Conservation (phyloP, 2,888 invertebrate species). For the Iselma pallidipennis region DNA sequence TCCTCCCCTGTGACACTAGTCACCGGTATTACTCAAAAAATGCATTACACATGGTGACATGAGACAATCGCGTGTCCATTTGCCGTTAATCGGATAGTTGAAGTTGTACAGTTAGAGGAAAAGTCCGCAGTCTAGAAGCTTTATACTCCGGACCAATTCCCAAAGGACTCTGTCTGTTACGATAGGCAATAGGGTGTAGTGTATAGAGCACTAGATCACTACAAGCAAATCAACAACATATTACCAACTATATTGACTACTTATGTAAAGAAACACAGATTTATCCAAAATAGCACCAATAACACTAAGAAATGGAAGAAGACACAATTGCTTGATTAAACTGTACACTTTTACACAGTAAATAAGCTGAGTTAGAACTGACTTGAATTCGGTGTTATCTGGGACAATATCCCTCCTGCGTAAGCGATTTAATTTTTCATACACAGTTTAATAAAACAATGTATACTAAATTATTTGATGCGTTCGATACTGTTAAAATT, state of each 20-base stretch:
- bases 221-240: no score
- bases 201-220: no score
- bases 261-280: no score
- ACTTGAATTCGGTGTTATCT: constrained; percentile 16
- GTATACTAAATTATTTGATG: neutral
- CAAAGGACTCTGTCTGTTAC: neutral
- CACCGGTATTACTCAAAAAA: constrained; percentile 7
- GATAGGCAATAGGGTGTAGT: neutral
- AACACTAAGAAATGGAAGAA: no score
- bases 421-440: neutral
- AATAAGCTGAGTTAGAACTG: no score
- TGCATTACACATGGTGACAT: constrained; percentile 31
- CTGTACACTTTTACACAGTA: no score
- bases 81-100: constrained; percentile 44
- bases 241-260: no score
- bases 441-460: neutral
- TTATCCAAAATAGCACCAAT: no score
- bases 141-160: neutral
- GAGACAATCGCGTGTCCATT: constrained; percentile 45
- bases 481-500: neutral
- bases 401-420: constrained; percentile 6
- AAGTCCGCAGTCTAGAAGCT: neutral
- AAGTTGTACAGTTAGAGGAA: constrained; percentile 17
- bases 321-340: no score
- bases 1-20: neutral